Evolutionary conservation across 2,888 invertebrate species (phyloP).

Genomic region (Halictus ligatus): DNA sequence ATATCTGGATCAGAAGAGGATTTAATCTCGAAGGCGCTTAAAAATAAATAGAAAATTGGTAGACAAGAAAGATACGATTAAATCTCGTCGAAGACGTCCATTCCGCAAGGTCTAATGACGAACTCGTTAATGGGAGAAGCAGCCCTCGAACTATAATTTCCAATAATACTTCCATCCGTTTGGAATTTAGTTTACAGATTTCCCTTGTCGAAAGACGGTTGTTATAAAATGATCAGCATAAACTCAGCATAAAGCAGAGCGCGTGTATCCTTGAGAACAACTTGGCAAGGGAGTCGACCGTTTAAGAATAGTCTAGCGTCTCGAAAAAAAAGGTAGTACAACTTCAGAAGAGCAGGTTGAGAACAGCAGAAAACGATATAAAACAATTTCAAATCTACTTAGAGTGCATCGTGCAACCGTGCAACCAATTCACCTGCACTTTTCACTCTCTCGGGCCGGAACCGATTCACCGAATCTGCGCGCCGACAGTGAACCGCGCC

Average conservation of each 20-base stretch:
- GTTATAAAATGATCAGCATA: slow-evolving; percentile 1
- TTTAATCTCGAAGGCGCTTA: background rate
- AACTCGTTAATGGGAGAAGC: background rate
- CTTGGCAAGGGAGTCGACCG: background rate
- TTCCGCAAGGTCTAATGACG: background rate
- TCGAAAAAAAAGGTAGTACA: background rate
- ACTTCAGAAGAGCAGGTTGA: background rate
- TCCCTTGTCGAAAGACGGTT: background rate
- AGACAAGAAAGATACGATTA: background rate
- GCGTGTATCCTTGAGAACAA: background rate
- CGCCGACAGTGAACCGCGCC: background rate
- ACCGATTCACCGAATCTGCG: background rate
- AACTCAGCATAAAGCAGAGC: background rate
- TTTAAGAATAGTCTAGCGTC: background rate
- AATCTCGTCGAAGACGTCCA: background rate
- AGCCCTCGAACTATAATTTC: background rate
- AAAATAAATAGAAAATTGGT: background rate
- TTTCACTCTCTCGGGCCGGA: background rate
- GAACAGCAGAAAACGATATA: background rate
- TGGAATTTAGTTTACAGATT: background rate
- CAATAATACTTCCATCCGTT: background rate
- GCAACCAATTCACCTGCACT: slow-evolving; percentile 17
- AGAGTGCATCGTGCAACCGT: background rate
- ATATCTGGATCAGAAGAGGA: background rate
- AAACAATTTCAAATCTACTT: slow-evolving; percentile 9